Evolutionary conservation across 1,140 invertebrate genomes (phyloP).

Genomic region (Hyles vespertilio): DNA sequence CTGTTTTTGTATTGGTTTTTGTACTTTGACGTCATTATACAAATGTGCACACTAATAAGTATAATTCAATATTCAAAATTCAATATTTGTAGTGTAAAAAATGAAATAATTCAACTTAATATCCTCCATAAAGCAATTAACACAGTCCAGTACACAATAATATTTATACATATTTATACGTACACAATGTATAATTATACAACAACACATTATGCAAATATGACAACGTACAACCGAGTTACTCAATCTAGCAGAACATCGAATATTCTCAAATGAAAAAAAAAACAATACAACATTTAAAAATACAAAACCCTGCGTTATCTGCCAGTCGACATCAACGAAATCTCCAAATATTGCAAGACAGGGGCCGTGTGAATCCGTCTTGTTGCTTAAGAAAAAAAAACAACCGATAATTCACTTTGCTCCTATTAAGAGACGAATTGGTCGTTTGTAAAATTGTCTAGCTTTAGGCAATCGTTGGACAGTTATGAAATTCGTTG

Average conservation of each 20-base stretch:
- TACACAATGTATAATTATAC: no score
- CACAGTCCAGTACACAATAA: no score
- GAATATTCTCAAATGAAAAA: conserved; percentile 1
- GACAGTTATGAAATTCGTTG: conserved; percentile 38
- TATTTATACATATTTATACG: no score
- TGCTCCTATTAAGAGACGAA: conserved; percentile 37
- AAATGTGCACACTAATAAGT: no score
- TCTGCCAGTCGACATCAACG: conserved; percentile 40
- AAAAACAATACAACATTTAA: conserved; percentile 52
- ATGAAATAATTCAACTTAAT: no score
- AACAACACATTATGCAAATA: conserved; percentile 25
- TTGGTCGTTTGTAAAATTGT: conserved; percentile 50
- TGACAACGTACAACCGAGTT: conserved; percentile 26
- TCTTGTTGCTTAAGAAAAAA: conserved; percentile 34
- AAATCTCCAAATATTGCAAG: conserved; percentile 48
- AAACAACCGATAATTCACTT: conserved; percentile 41
- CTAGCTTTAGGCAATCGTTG: conserved; percentile 40
- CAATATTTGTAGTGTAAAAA: no score
- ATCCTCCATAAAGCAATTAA: no score
- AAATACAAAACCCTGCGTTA: conserved; percentile 53
- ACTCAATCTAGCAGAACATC: conserved; percentile 30
- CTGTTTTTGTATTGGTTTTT: no score
- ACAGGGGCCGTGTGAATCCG: conserved; percentile 49
- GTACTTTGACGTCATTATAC: no score
- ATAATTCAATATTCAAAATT: no score